Evolutionary conservation across 2,113 vertebrate genomes (phyloP).

Genomic region (Struthio camelus): DNA sequence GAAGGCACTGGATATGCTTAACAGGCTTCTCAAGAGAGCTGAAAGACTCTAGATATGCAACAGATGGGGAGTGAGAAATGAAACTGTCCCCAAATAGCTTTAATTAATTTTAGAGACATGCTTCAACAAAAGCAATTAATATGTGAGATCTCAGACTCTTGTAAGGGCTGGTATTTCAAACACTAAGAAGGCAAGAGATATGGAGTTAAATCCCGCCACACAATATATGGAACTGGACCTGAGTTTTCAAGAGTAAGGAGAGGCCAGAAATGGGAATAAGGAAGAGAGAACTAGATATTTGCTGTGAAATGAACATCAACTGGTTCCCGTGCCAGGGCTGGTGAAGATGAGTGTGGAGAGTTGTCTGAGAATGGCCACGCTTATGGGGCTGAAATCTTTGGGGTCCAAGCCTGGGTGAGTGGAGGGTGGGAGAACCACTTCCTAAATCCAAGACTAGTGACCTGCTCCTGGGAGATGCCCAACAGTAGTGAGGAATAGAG

Average conservation of each 20-base stretch:
- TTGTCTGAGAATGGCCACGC: neutral
- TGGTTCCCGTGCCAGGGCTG: neutral
- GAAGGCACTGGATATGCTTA: too few species aligned
- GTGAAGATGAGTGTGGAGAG: neutral
- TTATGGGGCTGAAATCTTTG: neutral
- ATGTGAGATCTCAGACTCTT: neutral
- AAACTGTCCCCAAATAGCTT: neutral
- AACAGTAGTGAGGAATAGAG: neutral
- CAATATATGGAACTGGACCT: neutral
- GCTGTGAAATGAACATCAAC: neutral
- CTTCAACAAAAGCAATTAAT: neutral
- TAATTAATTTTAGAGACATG: neutral
- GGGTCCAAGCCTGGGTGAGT: too few species aligned
- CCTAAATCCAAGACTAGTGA: neutral
- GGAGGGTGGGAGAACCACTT: neutral
- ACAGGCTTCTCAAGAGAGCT: too few species aligned
- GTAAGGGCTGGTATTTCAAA: neutral
- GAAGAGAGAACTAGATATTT: neutral
- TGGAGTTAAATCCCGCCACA: neutral
- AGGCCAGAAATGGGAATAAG: neutral
- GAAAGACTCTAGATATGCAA: too few species aligned
- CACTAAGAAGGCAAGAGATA: neutral
- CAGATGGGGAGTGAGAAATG: too few species aligned
- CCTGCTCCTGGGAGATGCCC: neutral
- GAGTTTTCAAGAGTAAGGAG: neutral